A percentile compares a stretch with the other conserved stretches of the same genome.
Evolutionary conservation across 2,888 invertebrate genomes (phyloP).

Genomic region (Chironomus tentans): DNA sequence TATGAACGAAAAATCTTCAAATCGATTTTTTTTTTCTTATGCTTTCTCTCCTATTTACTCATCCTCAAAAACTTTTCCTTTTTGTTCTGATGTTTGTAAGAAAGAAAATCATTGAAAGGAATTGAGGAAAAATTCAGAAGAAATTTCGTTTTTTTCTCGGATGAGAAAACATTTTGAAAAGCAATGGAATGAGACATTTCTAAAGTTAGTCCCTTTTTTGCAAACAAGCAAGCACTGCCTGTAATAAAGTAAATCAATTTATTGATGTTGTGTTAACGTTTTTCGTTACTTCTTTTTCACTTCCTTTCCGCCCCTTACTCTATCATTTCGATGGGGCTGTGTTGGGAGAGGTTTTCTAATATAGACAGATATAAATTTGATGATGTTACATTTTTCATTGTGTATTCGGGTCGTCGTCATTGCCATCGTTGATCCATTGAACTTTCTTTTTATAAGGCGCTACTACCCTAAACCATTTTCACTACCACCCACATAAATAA

Average conservation of each 20-base stretch:
- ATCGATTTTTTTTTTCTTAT: background rate
- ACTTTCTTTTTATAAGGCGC: too few relatives aligned
- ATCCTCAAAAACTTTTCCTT: background rate
- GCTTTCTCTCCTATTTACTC: background rate
- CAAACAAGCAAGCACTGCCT: background rate
- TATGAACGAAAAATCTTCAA: background rate
- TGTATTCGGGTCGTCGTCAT: too few relatives aligned
- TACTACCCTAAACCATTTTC: too few relatives aligned
- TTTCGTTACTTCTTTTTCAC: background rate
- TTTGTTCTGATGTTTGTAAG: background rate
- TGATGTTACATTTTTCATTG: too few relatives aligned
- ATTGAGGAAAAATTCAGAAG: background rate
- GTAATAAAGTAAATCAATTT: conserved; percentile 10
- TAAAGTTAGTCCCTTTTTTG: background rate
- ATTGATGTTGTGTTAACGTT: conserved; percentile 18
- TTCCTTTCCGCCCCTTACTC: background rate
- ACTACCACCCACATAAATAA: too few relatives aligned
- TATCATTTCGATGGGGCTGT: too few relatives aligned
- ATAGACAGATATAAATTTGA: too few relatives aligned
- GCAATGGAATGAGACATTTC: background rate
- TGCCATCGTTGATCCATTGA: too few relatives aligned
- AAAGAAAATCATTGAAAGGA: background rate
- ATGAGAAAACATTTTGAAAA: background rate
- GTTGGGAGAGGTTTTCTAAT: background rate
- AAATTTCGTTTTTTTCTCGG: background rate